Evolutionary conservation across 2,113 vertebrate genomes (phyloP).

Genomic region (Burhinus bistriatus): DNA sequence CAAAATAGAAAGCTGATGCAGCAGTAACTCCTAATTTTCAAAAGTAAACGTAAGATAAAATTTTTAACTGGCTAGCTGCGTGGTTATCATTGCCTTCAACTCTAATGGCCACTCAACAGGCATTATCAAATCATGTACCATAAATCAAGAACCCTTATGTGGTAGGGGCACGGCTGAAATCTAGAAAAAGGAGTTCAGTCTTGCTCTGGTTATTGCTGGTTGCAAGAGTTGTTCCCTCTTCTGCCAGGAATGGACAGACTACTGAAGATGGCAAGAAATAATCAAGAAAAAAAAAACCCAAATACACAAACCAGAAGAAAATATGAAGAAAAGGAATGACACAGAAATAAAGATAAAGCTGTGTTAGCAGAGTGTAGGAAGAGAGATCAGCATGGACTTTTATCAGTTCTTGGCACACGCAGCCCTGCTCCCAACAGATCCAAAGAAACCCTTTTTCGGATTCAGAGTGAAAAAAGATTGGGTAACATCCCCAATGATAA

Average conservation of each 20-base stretch:
- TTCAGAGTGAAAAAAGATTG: not conserved
- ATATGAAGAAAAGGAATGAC: not conserved
- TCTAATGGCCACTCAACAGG: not conserved
- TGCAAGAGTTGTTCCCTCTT: not conserved
- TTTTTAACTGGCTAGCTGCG: not conserved
- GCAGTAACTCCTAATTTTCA: not conserved
- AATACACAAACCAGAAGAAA: not conserved
- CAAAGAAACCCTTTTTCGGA: not conserved
- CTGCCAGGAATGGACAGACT: not conserved
- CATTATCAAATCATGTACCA: not conserved
- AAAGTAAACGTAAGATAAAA: not conserved
- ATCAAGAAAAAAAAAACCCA: not conserved
- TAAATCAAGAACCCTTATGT: not conserved
- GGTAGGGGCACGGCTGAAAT: not conserved
- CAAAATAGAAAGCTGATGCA: not conserved
- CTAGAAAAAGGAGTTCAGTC: not conserved
- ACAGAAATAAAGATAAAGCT: not conserved
- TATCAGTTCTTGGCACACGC: not conserved
- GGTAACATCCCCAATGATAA: not conserved
- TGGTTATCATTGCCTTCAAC: not conserved
- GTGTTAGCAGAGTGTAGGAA: not conserved
- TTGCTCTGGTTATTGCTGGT: not conserved
- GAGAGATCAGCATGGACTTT: not conserved
- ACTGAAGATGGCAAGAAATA: not conserved
- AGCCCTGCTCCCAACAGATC: not conserved